Evolutionary conservation across 2,797 vertebrate genomes (phyloP), one percentile per base, ranked within the genome.

Genomic region (Danio choprae): DNA sequence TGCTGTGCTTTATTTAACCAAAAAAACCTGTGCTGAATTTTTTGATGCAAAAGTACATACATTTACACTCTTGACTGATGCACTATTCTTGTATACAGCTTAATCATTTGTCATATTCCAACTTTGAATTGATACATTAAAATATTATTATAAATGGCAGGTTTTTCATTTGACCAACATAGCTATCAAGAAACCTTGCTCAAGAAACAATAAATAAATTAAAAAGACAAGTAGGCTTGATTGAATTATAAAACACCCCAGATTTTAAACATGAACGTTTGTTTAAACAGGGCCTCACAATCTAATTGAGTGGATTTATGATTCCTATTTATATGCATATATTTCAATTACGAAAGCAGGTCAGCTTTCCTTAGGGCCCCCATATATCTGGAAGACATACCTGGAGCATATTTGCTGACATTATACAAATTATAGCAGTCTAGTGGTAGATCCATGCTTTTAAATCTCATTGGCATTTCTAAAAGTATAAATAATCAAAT

Each of bases 241-340:
- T n/a, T 7, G 29, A 18, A 40, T 55, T 16, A 70, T 55, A 70
- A 53, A 53, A 41, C 50, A 41, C 10, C 11, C 41, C 63, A 53
- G 75, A 70, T 74, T 80, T 74, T 44, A 48, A 62, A 81, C 74
- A 79, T 62, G 50, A 64, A 84, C 58, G 63, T 59, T 81, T 81
- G 68, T 68, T 56, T 44, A 16, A 29, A 65, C 40, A 29, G 48
- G 46, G 48, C 74, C 55, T 70, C 69, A 38, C 41, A 59, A 67
- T 58, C 36, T 79, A 75, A 74, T 68, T 74, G 68, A 16, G 48
- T 44, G 53, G 55, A 56, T 70, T 55, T 70, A 51, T 69, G 58
- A 69, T 60, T 64, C 50, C 55, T 74, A 40, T 73, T 72, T 55
- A 10, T 50, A 36, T 73, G 46, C 4, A 18, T 48, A 40, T 41